Evolutionary conservation across 2,888 invertebrate genomes (phyloP).

Genomic region (Platynereis dumerilii): DNA sequence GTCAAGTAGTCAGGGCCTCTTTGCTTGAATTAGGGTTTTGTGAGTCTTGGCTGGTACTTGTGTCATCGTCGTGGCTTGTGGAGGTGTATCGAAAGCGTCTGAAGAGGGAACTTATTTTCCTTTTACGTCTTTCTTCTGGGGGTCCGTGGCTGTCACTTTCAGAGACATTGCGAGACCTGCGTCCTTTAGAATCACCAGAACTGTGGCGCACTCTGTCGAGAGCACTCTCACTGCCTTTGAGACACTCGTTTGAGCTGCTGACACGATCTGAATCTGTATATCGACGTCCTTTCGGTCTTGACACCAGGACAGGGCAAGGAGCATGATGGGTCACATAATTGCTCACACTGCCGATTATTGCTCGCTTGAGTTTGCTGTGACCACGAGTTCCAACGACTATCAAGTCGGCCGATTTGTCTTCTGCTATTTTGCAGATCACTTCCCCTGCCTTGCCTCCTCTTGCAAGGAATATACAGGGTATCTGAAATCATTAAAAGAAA

Average conservation of each 20-base stretch:
- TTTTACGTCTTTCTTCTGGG: too few species aligned
- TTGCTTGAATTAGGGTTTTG: too few species aligned
- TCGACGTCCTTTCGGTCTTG: slow-evolving; percentile 15
- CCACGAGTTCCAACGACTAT: slow-evolving; percentile 24
- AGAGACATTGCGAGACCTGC: too few species aligned
- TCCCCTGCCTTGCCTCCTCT: slow-evolving; percentile 23
- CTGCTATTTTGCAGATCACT: slow-evolving; percentile 16
- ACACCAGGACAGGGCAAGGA: slow-evolving; percentile 21
- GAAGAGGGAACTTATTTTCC: too few species aligned
- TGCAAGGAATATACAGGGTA: slow-evolving; percentile 22
- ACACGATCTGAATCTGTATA: background rate
- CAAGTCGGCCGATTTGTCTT: slow-evolving; percentile 17
- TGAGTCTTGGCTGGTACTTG: too few species aligned
- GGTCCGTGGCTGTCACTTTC: too few species aligned
- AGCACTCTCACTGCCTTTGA: too few species aligned
- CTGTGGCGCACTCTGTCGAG: too few species aligned
- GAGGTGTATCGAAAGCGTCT: too few species aligned
- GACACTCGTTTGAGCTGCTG: slow-evolving; percentile 1
- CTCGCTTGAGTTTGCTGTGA: slow-evolving; percentile 16
- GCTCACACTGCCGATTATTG: slow-evolving; percentile 16
- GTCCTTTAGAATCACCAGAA: too few species aligned
- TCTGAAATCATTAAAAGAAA: slow-evolving; percentile 9
- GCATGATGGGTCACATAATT: slow-evolving; percentile 21
- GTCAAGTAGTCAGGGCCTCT: too few species aligned
- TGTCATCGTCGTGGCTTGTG: too few species aligned